Base-by-base conservation (phyloP, 2,888 invertebrate genomes). In the Brachypalpus laphriformis region DNA sequence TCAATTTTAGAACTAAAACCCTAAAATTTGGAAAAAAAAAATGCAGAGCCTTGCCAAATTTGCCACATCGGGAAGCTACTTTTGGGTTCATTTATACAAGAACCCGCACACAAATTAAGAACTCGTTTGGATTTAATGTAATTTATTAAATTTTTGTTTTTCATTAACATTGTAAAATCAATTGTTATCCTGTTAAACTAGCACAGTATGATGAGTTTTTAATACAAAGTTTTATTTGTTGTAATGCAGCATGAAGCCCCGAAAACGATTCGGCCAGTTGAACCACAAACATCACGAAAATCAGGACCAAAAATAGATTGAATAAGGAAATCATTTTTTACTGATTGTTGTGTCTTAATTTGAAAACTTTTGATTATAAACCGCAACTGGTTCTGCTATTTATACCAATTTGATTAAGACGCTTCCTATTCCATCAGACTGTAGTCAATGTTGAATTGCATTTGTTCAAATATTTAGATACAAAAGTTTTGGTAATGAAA, bases 261-360 rank as follows among this genome's bases (percentile, higher is more conserved):
- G n/a, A 14, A 14, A 59, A 28, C 3, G 72, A 54, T 28, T 72
- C 61, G 0, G 51, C 31, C 16, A 40, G 61, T 51, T 63, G 61
- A 8, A 16, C 28, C 5, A 51, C 42, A 28, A 72, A 72, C 14
- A 72, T n/a, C 49, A 51, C 51, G 40, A 72, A 72, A n/a, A 61
- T 31, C 42, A 72, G 28, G 40, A 63, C 61, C 28, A 72, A 40
- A 9, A 72, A 8, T 3, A 72, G 51, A 31, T 72, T 51, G 51
- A 72, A 72, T 40, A 51, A 54, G 16, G 61, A 61, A 61, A 54
- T 51, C 72, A 72, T 72, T 47, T 25, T 49, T 28, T 28, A 3
- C 9, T 49, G 6, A 22, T 42, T 25, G 6, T 22, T 16, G 9
- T 8, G 1, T 31, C n/a, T n/a, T n/a, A n/a, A n/a, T n/a, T n/a